These are phyloP conservation scores for Gobio occitaniae DNA, from an alignment of 2,797 vertebrate genomes.

Conservation along the genomic window DNA sequence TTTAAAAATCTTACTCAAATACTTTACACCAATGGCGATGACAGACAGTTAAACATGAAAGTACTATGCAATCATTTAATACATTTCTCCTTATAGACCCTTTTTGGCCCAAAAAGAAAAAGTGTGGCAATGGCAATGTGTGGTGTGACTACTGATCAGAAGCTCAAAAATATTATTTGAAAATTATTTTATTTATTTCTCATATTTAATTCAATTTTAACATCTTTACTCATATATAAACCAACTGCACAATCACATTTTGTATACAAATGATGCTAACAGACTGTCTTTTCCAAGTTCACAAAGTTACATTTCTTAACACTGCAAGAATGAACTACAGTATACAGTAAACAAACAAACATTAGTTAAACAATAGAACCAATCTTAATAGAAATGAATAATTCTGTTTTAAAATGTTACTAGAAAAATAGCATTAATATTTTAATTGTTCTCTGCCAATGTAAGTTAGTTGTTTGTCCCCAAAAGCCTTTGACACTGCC, in stretches of 20 bases:
- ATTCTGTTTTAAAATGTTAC: background rate
- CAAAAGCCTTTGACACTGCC: background rate
- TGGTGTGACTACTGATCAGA: background rate
- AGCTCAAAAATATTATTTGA: background rate
- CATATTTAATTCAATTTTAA: background rate
- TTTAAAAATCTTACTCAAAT: too few relatives aligned
- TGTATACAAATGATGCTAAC: background rate
- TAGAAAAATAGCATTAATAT: background rate
- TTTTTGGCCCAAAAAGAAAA: background rate
- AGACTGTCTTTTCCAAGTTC: background rate
- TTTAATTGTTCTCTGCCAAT: background rate
- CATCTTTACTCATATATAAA: background rate
- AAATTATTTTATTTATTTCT: background rate
- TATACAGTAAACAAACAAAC: background rate
- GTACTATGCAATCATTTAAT: background rate
- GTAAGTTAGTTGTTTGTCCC: background rate
- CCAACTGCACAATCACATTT: background rate
- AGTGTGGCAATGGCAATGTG: background rate
- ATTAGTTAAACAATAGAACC: background rate
- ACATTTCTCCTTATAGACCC: background rate
- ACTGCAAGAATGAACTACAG: constrained; percentile 2
- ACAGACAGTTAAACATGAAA: background rate
- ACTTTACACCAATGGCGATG: too few relatives aligned
- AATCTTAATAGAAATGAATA: background rate
- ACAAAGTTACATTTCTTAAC: background rate